Evolutionary conservation across 2,888 invertebrate species (phyloP), one percentile per base, ranked within the genome.

Genomic region (Ryuthela nishihirai): DNA sequence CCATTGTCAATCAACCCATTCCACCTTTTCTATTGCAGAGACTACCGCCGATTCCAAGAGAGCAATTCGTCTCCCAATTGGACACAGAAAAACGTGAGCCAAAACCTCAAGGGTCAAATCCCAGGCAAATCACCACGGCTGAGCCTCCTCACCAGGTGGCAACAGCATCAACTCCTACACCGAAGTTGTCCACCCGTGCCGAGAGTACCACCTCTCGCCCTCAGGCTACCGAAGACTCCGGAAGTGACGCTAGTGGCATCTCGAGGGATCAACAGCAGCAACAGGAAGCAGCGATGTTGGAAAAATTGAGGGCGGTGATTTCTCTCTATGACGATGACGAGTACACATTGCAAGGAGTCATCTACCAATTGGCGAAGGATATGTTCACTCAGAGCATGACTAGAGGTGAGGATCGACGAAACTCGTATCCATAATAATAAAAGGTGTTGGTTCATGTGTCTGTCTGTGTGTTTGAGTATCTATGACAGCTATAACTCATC

Each of bases 281-380:
- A n/a, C n/a, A n/a, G n/a, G n/a, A n/a, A n/a, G n/a, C n/a, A n/a
- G n/a, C n/a, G n/a, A n/a, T n/a, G n/a, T n/a, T n/a, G n/a, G n/a
- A 17, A n/a, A 49, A 56, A n/a, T 40, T 44, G 17, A 35, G 35
- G 7, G 35, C 34, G 9, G 29, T 10, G n/a, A 29, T 10, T 9
- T 24, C 43, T 1, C 17, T 29, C 3, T 18, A 7, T 12, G 42
- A 18, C 9, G 85, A 69, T 82, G 84, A 85, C 1, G 85, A 87
- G 72, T 85, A 85, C 70, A 83, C 84, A 0, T 76, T 87, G 50
- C 86, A 87, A 73, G 86, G 87, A 73, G 83, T 88, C 18, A 85
- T 88, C 64, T 88, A 88, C 71, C 86, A 87, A 68, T 76, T 88
- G 44, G 86, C 87, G 20, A 86, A 86, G 79, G 85, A 87, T 71